A percentile compares a stretch with the other conserved stretches of the same genome.
Conservation (phyloP, 2,888 invertebrate species). For the Cartodere bifasciata region DNA sequence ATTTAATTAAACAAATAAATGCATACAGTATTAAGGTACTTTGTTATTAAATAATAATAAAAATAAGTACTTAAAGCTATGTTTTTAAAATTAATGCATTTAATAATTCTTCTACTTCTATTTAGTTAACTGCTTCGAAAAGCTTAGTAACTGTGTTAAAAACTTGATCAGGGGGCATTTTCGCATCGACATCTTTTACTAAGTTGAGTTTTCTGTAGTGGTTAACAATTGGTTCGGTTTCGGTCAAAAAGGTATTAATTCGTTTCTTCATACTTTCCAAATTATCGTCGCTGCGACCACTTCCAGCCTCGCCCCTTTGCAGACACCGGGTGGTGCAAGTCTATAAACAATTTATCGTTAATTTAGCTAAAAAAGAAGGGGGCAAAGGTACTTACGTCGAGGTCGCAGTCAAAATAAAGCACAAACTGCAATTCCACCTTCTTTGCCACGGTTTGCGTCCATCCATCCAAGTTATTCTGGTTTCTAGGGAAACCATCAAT, state of each 20-base stretch:
- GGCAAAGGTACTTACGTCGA: constrained; percentile 28
- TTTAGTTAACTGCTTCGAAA: no score
- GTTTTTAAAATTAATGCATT: no score
- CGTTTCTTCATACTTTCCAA: constrained; percentile 74
- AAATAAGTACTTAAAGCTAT: no score
- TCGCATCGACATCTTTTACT: constrained; percentile 66
- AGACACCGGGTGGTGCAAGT: constrained; percentile 79
- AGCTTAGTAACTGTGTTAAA: constrained; percentile 29
- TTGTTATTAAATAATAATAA: no score
- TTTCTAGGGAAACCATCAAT: constrained; percentile 99
- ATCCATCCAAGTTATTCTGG: constrained; percentile 90
- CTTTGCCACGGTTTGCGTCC: constrained; percentile 72
- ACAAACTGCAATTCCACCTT: constrained; percentile 79
- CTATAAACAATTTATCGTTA: constrained; percentile 6
- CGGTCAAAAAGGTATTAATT: constrained; percentile 71
- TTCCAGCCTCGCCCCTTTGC: constrained; percentile 74
- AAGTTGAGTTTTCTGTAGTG: constrained; percentile 59
- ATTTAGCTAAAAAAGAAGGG: no score
- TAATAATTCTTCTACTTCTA: no score
- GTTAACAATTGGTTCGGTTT: constrained; percentile 83
- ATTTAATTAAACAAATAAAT: no score
- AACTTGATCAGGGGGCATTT: constrained; percentile 52
- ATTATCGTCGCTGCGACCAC: constrained; percentile 93
- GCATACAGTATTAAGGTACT: no score
- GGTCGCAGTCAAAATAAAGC: constrained; percentile 80